Conservation (phyloP, 1,140 invertebrate genomes). For the Calliopsis andreniformis region DNA sequence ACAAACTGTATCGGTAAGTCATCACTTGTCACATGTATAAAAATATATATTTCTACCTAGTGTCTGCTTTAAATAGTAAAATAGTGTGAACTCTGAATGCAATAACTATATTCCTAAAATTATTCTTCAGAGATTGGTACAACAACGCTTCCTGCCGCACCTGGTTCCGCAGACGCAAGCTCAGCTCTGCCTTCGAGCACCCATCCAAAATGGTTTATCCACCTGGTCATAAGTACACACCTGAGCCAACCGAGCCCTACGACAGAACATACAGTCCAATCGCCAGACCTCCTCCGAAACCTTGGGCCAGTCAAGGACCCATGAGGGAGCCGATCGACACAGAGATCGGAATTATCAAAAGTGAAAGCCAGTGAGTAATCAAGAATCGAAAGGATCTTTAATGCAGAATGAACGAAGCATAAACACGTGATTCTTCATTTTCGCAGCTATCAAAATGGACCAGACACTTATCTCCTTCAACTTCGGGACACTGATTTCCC, state of each 20-base stretch:
- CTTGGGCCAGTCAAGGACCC: slow-evolving; percentile 87
- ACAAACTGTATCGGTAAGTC: slow-evolving; percentile 86
- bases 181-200: slow-evolving; percentile 92
- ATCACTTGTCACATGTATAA: too few relatives aligned
- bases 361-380: slow-evolving; percentile 92
- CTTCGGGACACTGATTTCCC: slow-evolving; percentile 96
- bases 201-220: slow-evolving; percentile 97
- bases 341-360: slow-evolving; percentile 90
- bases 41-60: too few relatives aligned
- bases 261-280: slow-evolving; percentile 81
- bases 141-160: slow-evolving; percentile 92
- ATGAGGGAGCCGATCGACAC: slow-evolving; percentile 91
- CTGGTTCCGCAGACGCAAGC: slow-evolving; percentile 90
- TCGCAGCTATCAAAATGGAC: slow-evolving; percentile 95
- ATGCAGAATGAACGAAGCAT: not conserved
- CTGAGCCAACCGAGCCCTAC: slow-evolving; percentile 86
- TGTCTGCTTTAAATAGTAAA: too few relatives aligned
- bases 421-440: slow-evolving; percentile 8
- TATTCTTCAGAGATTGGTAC: slow-evolving; percentile 89
- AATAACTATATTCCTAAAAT: not conserved
- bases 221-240: slow-evolving; percentile 90
- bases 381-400: not conserved
- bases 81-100: too few relatives aligned
- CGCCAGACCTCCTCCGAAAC: slow-evolving; percentile 80
- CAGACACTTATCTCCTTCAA: slow-evolving; percentile 97